Percentiles rank a stretch among this genome's conserved stretches.
These are phyloP conservation scores for Catocala fraxini DNA, from an alignment of 2,888 invertebrate species.

Conservation along the genomic window DNA sequence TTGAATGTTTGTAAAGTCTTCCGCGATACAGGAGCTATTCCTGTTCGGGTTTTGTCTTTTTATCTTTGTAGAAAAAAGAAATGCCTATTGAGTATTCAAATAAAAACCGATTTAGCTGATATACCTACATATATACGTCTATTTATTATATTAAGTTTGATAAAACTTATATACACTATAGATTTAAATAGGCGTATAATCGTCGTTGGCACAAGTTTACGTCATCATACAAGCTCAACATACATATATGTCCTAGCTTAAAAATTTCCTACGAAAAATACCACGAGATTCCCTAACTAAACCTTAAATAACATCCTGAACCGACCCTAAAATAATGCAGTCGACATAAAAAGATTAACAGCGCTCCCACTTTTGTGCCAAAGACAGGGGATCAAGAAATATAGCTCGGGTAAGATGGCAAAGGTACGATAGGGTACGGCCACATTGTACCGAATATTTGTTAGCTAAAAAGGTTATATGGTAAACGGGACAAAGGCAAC, in stretches of 20 bases:
- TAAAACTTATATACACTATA: no score
- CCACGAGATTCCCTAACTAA: constrained; percentile 41
- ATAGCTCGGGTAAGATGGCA: constrained; percentile 61
- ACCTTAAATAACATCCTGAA: constrained; percentile 58
- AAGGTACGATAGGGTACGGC: constrained; percentile 47
- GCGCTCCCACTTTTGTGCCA: constrained; percentile 68
- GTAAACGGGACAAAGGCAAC: constrained; percentile 10
- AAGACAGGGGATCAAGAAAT: constrained; percentile 72
- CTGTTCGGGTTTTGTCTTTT: no score
- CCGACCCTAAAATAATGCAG: constrained; percentile 72
- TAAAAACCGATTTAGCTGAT: no score
- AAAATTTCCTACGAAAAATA: constrained; percentile 40
- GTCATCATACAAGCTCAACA: not conserved
- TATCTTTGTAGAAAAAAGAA: no score
- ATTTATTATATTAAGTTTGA: no score
- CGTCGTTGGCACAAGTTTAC: not conserved
- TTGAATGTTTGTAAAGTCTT: no score
- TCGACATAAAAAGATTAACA: constrained; percentile 79
- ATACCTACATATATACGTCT: no score
- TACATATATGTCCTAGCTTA: constrained; percentile 21
- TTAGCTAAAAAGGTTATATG: constrained; percentile 17
- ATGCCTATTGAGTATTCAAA: no score
- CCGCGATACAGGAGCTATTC: no score
- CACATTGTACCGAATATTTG: constrained; percentile 34
- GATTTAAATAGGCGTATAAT: no score